These are phyloP conservation scores for Casuarius casuarius DNA, from an alignment of 2,113 vertebrate species.

Conservation along the genomic window DNA sequence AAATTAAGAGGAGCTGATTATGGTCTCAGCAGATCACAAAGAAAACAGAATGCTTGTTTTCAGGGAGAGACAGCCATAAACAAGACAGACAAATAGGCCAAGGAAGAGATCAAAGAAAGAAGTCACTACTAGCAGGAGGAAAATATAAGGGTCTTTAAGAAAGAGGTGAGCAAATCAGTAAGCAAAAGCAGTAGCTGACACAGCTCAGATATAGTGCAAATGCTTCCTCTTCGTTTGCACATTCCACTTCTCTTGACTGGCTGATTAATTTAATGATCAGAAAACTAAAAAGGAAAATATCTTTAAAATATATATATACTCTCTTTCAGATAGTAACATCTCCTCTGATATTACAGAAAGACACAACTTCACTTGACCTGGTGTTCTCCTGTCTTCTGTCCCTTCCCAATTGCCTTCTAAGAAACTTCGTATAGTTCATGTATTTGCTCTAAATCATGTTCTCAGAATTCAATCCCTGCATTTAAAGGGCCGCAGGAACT, in stretches of 20 bases:
- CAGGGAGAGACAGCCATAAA: not conserved
- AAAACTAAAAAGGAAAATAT: not conserved
- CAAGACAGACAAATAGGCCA: not conserved
- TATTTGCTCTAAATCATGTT: accelerated
- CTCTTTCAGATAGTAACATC: not conserved
- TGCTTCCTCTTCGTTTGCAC: not conserved
- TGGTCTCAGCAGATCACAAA: not conserved
- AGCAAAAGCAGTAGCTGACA: not conserved
- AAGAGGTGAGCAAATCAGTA: not conserved
- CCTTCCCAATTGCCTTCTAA: accelerated
- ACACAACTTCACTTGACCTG: not conserved
- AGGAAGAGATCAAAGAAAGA: not conserved
- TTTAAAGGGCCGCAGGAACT: accelerated
- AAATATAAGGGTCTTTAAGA: not conserved
- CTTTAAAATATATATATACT: not conserved
- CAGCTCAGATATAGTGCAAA: not conserved
- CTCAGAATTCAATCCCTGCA: accelerated
- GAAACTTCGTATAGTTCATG: accelerated
- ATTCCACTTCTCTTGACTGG: not conserved
- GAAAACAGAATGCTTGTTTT: not conserved
- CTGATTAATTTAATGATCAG: not conserved
- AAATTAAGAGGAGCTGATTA: not conserved
- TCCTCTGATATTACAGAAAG: not conserved
- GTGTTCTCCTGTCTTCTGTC: accelerated
- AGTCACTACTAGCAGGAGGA: not conserved